Evolutionary conservation across 2,888 invertebrate species (phyloP), one percentile per base, ranked within the genome.

Genomic region (Cremastinae sp.): DNA sequence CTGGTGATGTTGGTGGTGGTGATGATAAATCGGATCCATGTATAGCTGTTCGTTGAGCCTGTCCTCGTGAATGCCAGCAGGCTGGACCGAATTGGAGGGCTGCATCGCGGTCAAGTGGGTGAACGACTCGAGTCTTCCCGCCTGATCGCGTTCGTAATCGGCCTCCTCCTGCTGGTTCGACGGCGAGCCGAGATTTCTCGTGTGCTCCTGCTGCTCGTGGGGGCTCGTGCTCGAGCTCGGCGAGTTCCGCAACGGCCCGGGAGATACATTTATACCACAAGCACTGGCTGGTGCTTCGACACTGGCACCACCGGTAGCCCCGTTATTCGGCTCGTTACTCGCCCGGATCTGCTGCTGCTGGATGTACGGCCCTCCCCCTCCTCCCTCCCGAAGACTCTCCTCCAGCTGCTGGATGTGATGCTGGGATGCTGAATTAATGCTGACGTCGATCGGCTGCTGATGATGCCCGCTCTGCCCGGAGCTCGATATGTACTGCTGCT

Each of bases 81-180:
- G 3, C 69, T 84, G 85, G 0, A 85, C 82, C 36, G 85, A 82
- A 8, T 82, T 51, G 0, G 86, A 83, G 2, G 88, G 88, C 56
- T 90, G 90, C 86, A 90, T 87, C 0, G 89, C 82, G 3, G 90
- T 89, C 12, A 90, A 79, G 75, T 89, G 89, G 0, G 90, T 88
- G 72, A 88, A 89, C 4, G 79, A 78, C n/a, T 89, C 88, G 0
- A 87, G 51, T 22, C 88, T 82, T 0, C 79, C 81, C n/a, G n/a
- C n/a, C 18, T 84, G 87, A 16, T 87, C 88, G 2, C 86, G 87
- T 54, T 88, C 88, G 77, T 89, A 89, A 7, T 81, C 82, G 0
- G 81, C 83, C 20, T 87, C 85, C 10, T 78, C 62, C 4, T 83
- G 83, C 0, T 53, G 75, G 18, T 43, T 5, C 0, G 14, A 14